Evolutionary conservation across 1,140 invertebrate species (phyloP).

Genomic region (Drosophila gunungcola): DNA sequence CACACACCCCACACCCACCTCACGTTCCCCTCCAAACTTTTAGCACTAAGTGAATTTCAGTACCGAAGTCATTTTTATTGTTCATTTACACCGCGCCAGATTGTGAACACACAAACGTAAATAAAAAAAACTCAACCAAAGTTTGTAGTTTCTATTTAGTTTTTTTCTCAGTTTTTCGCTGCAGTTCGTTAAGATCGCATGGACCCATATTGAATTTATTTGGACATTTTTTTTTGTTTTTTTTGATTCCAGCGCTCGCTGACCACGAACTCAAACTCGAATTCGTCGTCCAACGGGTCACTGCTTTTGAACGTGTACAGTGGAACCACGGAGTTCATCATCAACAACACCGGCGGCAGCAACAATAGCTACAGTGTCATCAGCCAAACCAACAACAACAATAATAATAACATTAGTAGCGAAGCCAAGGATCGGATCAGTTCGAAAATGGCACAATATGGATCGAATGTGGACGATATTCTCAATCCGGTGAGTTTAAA

Average conservation of each 20-base stretch:
- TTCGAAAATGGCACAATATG: constrained; percentile 62
- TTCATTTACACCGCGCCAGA: constrained; percentile 59
- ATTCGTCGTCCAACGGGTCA: constrained; percentile 73
- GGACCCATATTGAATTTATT: constrained; percentile 14
- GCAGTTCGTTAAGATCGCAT: constrained; percentile 38
- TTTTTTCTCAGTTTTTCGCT: constrained; percentile 39
- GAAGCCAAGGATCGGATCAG: constrained; percentile 22
- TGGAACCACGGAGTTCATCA: constrained; percentile 64
- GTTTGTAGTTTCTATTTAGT: constrained; percentile 34
- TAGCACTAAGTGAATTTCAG: constrained; percentile 48
- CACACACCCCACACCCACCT: background rate
- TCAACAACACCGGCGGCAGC: constrained; percentile 17
- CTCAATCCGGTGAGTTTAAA: constrained; percentile 71
- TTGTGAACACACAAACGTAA: constrained; percentile 31
- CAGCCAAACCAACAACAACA: constrained; percentile 28
- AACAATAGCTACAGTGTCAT: constrained; percentile 23
- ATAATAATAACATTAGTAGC: constrained; percentile 20
- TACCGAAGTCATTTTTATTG: constrained; percentile 60
- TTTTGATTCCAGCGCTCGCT: constrained; percentile 65
- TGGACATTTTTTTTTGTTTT: background rate
- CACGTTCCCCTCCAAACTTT: constrained; percentile 10
- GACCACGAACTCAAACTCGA: constrained; percentile 60
- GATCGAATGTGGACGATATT: constrained; percentile 76
- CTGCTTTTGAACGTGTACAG: constrained; percentile 68
- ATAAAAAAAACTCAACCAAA: constrained; percentile 30